Evolutionary conservation across 30 jellyfish, hydroid and myxozoan genomes (phyloP), one percentile per base, ranked within the genome.

Genomic region (Aurelia sp.): DNA sequence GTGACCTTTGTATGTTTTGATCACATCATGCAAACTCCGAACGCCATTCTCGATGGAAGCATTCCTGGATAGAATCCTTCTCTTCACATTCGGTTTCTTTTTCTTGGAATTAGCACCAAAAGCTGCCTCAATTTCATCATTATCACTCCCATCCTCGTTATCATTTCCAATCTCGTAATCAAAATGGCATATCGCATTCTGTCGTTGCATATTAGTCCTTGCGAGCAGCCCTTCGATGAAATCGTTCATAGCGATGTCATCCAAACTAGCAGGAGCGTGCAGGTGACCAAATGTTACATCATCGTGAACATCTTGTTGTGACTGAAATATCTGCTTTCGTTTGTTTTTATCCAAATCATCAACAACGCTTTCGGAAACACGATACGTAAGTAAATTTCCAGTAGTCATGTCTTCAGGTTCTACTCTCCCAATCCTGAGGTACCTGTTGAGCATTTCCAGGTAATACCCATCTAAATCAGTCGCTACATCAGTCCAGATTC

Each of bases 401-500:
- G 35, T 70, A 12, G 73, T 72, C 71, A 73, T 70, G 22, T 84
- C 81, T 13, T 55, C 70, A 16, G 73, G 9, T 6, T 35, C 60
- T 18, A 71, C 41, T 6, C 75, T 22, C 10, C 93, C 93, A 10
- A 35, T 61, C 31, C 93, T 59, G 51, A 84, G 70, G 33, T 7
- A 33, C 70, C 68, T 35, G 31, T 73, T 84, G n/a, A 84, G 53
- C 66, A 72, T 3, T n/a, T 76, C 84, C 5, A 84, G 82, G 78
- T 84, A 84, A 55, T 84, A 73, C 40, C 86, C 84, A 48, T 84
- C 93, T 11, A 84, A 59, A 50, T 84, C 93, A 18, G 86, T 84
- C 2, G 93, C 93, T 16, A 84, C 84, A 44, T 84, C 93, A 4
- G 87, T 84, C 93, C 93, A 84, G 2, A 84, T 62, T 59, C 66